Conservation (phyloP, 2,888 invertebrate genomes). For the Micoletzkya japonica region DNA sequence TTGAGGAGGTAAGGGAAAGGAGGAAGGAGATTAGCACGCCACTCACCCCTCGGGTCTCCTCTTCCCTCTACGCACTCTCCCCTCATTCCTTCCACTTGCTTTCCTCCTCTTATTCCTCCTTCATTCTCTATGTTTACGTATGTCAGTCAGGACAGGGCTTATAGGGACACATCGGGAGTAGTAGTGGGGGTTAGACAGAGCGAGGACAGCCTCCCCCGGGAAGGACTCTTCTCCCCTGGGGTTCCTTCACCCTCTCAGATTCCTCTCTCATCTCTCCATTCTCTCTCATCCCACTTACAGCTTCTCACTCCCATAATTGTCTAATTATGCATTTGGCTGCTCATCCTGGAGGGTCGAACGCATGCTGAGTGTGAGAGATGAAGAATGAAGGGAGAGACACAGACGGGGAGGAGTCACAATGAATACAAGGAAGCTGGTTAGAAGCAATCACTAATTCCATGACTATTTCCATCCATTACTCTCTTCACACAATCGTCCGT, state of each 20-base stretch:
- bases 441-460: no score
- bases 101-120: no score
- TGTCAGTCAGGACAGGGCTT: neutral
- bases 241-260: neutral
- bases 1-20: no score
- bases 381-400: neutral
- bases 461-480: no score
- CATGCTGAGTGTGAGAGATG: neutral
- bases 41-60: no score
- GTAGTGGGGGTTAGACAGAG: neutral
- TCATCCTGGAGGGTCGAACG: neutral
- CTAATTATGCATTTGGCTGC: conserved; percentile 20
- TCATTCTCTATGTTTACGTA: no score
- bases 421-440: no score
- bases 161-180: neutral
- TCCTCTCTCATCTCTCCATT: neutral
- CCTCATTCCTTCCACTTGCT: no score
- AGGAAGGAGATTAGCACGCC: no score
- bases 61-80: no score
- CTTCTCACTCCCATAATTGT: conserved; percentile 12
- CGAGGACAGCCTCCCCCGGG: neutral
- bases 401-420: no score
- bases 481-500: no score
- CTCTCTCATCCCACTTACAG: conserved; percentile 10
- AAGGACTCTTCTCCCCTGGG: neutral